Percentiles rank a stretch among this genome's conserved stretches.
Conservation (phyloP, 2,797 vertebrate genomes). For the Alauda arvensis region DNA sequence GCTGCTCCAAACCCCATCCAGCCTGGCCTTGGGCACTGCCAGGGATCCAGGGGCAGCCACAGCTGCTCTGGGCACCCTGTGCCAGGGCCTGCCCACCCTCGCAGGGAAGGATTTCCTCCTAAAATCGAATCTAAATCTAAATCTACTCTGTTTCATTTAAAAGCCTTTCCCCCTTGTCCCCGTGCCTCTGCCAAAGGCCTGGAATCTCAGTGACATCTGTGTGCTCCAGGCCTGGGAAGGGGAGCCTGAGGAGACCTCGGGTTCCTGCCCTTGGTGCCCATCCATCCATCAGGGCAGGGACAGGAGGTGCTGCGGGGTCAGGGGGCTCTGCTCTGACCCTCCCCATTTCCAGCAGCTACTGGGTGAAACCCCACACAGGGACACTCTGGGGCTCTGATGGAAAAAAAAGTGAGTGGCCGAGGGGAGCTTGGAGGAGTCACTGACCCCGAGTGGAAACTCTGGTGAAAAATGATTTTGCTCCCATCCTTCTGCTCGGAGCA, state of each 20-base stretch:
- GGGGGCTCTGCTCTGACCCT: neutral
- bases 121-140: neutral
- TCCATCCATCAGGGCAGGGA: constrained; percentile 8
- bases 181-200: neutral
- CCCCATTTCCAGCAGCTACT: neutral
- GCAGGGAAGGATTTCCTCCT: neutral
- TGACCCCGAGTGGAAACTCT: neutral
- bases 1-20: rapidly evolving
- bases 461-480: constrained; percentile 34
- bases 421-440: neutral
- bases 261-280: constrained; percentile 4
- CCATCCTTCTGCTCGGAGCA: neutral
- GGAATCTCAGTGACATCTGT: rapidly evolving
- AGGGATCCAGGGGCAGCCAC: neutral
- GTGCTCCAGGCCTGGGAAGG: neutral
- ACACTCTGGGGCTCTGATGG: neutral
- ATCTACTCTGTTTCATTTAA: neutral
- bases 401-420: constrained; percentile 3
- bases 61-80: neutral
- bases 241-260: neutral
- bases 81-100: rapidly evolving
- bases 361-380: neutral
- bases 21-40: rapidly evolving
- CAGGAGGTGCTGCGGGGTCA: neutral
- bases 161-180: neutral